phyloP scores from a whole-genome alignment of 2,888 invertebrate species.

The Hybos culiciformis region DNA sequence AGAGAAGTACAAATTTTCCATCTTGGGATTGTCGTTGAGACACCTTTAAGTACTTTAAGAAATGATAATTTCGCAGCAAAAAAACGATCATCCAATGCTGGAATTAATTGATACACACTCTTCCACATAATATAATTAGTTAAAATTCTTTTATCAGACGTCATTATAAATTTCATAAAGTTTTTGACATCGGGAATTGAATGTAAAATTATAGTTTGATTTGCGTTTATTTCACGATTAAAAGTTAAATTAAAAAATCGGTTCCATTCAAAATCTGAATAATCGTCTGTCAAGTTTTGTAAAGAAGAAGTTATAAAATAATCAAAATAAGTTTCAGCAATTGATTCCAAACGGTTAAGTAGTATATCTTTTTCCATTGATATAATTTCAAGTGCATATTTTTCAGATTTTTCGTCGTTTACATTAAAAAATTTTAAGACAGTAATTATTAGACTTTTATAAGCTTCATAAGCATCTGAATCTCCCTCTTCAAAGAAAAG shows the following conservation, averaged over 20 bases:
- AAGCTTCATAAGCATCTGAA: conserved; percentile 11
- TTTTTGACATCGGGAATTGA: conserved; percentile 10
- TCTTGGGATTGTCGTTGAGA: conserved; percentile 66
- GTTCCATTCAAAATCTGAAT: conserved; percentile 14
- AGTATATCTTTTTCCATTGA: conserved; percentile 17
- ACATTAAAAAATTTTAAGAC: conserved; percentile 11
- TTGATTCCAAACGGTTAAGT: too few species aligned
- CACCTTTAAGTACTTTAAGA: conserved; percentile 68
- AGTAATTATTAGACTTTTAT: conserved; percentile 1
- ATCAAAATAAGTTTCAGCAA: too few species aligned
- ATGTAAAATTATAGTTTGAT: conserved; percentile 11
- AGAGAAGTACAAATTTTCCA: conserved; percentile 83
- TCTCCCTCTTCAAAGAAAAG: conserved; percentile 9
- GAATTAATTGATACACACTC: not conserved
- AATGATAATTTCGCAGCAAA: conserved; percentile 13
- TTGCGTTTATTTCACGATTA: conserved; percentile 6
- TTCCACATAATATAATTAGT: conserved; percentile 18
- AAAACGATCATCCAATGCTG: conserved; percentile 14
- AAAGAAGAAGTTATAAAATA: too few species aligned
- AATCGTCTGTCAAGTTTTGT: conserved; percentile 9
- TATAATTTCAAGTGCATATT: conserved; percentile 15
- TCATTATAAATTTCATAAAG: conserved; percentile 10
- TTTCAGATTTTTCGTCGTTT: conserved; percentile 11
- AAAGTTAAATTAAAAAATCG: conserved; percentile 13
- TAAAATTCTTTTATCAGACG: conserved; percentile 9